These are phyloP conservation scores for Theocolax elegans DNA, from an alignment of 1,140 invertebrate species.

Conservation along the genomic window DNA sequence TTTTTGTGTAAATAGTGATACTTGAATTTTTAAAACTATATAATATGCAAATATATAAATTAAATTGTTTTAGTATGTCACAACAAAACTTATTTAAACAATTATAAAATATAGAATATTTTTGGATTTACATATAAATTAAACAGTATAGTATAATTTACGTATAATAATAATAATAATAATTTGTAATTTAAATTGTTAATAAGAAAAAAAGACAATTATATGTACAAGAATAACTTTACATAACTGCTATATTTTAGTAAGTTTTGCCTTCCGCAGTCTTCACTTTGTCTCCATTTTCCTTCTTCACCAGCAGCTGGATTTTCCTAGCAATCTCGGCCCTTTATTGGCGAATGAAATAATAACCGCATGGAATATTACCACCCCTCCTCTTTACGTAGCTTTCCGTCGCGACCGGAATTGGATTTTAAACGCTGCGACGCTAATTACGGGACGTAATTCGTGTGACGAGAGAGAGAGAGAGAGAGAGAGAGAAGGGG, in stretches of 20 bases:
- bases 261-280: no score
- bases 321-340: conserved; percentile 7
- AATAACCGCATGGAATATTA: conserved; percentile 18
- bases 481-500: neutral
- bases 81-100: no score
- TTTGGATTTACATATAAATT: no score
- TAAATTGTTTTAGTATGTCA: no score
- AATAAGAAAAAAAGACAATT: no score
- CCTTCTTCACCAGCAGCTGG: neutral
- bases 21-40: no score
- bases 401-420: neutral
- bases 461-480: neutral
- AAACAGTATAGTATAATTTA: no score
- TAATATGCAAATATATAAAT: no score
- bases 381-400: neutral
- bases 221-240: no score
- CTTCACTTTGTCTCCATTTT: neutral
- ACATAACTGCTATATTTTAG: no score
- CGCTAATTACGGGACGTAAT: conserved; percentile 33
- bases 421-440: conserved; percentile 36
- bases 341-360: conserved; percentile 22
- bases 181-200: neutral
- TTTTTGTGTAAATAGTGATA: no score
- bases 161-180: neutral
- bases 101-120: no score